phyloP scores from a whole-genome alignment of 2,888 invertebrate genomes.

The Hemaris fuciformis region DNA sequence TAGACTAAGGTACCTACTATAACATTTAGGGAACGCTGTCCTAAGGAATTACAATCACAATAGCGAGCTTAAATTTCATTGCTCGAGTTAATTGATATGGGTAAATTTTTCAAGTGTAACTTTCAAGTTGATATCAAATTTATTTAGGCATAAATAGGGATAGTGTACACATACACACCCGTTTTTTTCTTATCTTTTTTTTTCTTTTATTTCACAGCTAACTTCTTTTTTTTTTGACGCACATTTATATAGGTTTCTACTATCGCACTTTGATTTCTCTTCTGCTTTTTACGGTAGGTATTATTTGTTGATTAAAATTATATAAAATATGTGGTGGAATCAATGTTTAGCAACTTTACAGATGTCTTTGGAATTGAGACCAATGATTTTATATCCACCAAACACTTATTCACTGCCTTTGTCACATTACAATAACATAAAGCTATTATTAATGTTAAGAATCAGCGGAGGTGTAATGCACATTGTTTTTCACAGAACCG shows the following conservation, averaged over 20 bases:
- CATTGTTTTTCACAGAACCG: constrained; percentile 85
- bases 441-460: constrained; percentile 5
- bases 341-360: no score
- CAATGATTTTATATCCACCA: no score
- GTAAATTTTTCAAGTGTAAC: not conserved
- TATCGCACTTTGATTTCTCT: constrained; percentile 28
- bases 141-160: no score
- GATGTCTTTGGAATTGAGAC: no score
- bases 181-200: constrained; percentile 15
- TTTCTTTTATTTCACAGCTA: constrained; percentile 14
- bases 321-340: not conserved
- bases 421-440: not conserved
- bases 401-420: no score
- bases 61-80: no score
- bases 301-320: not conserved
- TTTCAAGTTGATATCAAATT: no score
- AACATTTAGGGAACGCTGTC: no score
- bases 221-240: constrained; percentile 26
- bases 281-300: constrained; percentile 2
- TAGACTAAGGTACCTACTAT: no score
- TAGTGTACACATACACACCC: no score
- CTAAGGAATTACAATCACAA: no score
- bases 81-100: not conserved
- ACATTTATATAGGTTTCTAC: not conserved
- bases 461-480: constrained; percentile 47